Percentiles rank a stretch among this genome's conserved stretches.
Evolutionary conservation across 2,113 vertebrate genomes (phyloP).

Genomic region (Pedionomus torquatus): DNA sequence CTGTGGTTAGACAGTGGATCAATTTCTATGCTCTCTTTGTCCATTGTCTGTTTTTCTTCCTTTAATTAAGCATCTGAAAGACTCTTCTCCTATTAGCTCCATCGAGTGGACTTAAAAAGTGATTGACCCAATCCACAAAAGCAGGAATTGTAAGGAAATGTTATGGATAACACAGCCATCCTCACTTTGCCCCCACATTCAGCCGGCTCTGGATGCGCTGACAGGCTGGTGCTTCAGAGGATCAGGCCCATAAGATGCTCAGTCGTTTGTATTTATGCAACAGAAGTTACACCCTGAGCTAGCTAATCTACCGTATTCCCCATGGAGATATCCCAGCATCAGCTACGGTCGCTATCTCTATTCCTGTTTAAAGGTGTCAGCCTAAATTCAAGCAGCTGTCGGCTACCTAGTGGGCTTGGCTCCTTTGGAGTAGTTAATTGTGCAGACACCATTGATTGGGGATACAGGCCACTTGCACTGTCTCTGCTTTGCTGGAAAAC

Average conservation of each 20-base stretch:
- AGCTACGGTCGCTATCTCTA: neutral
- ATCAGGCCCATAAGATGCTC: neutral
- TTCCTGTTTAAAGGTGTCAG: constrained; percentile 63
- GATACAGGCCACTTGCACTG: neutral
- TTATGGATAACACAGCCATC: neutral
- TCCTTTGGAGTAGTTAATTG: constrained; percentile 46
- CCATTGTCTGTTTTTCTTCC: constrained; percentile 41
- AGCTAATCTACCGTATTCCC: constrained; percentile 15
- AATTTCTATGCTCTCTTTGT: neutral
- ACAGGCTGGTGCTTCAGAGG: neutral
- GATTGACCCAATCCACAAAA: neutral
- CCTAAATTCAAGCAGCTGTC: constrained; percentile 64
- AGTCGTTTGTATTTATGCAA: constrained; percentile 17
- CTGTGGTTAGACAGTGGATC: constrained; percentile 4
- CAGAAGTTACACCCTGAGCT: neutral
- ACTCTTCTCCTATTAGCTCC: neutral
- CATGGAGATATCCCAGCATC: constrained; percentile 23
- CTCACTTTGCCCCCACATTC: neutral
- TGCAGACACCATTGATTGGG: constrained; percentile 37
- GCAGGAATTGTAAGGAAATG: neutral
- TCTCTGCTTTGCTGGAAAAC: constrained; percentile 4
- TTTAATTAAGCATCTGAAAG: constrained; percentile 19
- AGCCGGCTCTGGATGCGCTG: neutral
- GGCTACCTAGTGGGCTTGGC: constrained; percentile 32
- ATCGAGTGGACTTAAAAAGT: neutral